A percentile compares a stretch with the other conserved stretches of the same genome.
Conservation (phyloP, 2,888 invertebrate genomes). For the Cerastis rubricosa region DNA sequence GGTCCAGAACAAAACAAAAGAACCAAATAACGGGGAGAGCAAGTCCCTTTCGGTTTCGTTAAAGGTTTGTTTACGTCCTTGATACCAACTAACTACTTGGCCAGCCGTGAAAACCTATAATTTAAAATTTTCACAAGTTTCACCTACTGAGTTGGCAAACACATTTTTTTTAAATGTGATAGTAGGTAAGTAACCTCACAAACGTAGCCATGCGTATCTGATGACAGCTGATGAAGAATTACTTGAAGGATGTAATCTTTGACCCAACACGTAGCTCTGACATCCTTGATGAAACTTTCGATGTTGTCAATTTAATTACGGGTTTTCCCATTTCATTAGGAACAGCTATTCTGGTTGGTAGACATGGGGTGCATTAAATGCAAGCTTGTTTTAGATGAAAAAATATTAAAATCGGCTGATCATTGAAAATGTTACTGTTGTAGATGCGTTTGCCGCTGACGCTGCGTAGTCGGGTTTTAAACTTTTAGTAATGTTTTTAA, state of each 20-base stretch:
- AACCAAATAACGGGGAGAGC: no score
- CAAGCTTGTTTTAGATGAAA: neutral
- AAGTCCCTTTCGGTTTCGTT: no score
- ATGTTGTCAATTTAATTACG: neutral
- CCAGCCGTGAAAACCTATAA: neutral
- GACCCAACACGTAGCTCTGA: conserved; percentile 30
- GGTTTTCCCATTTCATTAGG: neutral
- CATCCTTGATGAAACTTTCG: conserved; percentile 15
- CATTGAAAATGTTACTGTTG: neutral
- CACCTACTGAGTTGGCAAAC: conserved; percentile 4
- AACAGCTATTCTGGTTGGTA: neutral
- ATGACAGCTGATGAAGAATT: neutral
- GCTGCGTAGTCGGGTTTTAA: neutral
- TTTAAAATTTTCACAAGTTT: neutral
- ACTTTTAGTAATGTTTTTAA: neutral
- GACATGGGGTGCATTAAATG: neutral
- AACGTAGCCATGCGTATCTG: conserved; percentile 8
- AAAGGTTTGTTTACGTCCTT: no score
- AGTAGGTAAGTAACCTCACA: conserved; percentile 28
- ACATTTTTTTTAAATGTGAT: conserved; percentile 18
- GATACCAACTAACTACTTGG: neutral
- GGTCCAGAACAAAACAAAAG: no score
- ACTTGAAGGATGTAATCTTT: conserved; percentile 28
- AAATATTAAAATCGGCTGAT: neutral
- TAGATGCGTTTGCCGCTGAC: neutral